Conservation (phyloP, 30 jellyfish, hydroid and myxozoan species). For the Phacellophora camtschatica region DNA sequence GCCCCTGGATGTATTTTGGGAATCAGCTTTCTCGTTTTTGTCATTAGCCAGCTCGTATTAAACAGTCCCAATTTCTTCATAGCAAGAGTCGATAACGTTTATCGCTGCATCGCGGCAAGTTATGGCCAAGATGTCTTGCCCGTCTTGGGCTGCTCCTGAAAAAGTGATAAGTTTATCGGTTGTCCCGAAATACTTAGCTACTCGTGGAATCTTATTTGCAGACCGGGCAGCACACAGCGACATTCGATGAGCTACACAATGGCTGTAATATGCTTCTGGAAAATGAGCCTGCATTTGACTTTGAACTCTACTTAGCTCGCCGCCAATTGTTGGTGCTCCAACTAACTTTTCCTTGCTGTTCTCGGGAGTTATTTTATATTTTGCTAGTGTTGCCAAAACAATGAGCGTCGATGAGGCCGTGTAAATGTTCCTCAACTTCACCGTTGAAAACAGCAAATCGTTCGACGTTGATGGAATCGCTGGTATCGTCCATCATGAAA, state of each 20-base stretch:
- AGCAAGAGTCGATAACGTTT: too few relatives aligned
- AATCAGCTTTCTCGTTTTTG: slow-evolving; percentile 39
- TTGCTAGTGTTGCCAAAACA: too few relatives aligned
- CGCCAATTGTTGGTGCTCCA: slow-evolving; percentile 58
- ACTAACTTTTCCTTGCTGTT: too few relatives aligned
- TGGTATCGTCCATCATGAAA: too few relatives aligned
- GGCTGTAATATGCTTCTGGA: slow-evolving; percentile 50
- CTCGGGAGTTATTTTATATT: too few relatives aligned
- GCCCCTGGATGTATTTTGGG: slow-evolving; percentile 44
- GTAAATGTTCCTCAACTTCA: slow-evolving; percentile 40
- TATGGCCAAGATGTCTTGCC: too few relatives aligned
- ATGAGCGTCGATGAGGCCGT: slow-evolving; percentile 40
- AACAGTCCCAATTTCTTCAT: slow-evolving; percentile 9
- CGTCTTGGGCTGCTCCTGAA: too few relatives aligned
- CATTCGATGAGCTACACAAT: slow-evolving; percentile 43
- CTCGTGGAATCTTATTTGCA: too few relatives aligned
- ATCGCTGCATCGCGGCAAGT: too few relatives aligned
- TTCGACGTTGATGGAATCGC: too few relatives aligned
- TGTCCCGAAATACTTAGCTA: too few relatives aligned
- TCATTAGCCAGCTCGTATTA: slow-evolving; percentile 2
- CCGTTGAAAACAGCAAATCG: slow-evolving; percentile 48
- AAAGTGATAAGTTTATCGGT: too few relatives aligned
- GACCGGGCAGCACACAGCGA: slow-evolving; percentile 28
- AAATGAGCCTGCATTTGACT: slow-evolving; percentile 28
- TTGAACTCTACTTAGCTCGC: slow-evolving; percentile 56